These are phyloP conservation scores for Charina bottae DNA, from an alignment of 2,113 vertebrate species.

Conservation along the genomic window DNA sequence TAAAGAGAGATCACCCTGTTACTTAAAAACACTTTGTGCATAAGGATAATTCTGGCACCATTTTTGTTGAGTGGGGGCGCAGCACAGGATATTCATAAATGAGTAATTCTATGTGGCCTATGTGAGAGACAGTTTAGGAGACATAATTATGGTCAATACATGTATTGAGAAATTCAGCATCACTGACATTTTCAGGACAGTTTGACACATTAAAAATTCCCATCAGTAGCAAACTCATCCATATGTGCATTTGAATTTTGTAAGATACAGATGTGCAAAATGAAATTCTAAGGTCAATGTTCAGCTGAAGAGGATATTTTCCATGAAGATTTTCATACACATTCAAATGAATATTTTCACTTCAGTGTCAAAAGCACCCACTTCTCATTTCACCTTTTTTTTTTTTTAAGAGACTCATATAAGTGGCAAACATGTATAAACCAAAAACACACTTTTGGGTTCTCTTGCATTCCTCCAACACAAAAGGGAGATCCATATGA, in stretches of 20 bases:
- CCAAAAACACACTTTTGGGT: too few relatives aligned
- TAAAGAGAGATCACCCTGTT: not conserved
- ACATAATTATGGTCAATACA: not conserved
- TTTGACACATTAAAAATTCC: not conserved
- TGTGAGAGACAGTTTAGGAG: not conserved
- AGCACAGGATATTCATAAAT: not conserved
- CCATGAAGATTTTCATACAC: not conserved
- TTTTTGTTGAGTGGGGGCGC: not conserved
- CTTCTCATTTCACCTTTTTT: not conserved
- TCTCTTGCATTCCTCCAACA: not conserved
- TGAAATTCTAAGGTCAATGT: not conserved
- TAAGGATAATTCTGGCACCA: not conserved
- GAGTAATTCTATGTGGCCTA: not conserved
- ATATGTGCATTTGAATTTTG: conserved; percentile 3
- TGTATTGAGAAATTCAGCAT: not conserved
- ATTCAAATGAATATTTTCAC: not conserved
- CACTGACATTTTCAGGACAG: conserved; percentile 28
- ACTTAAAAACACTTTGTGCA: not conserved
- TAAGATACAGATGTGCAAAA: not conserved
- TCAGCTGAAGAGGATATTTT: not conserved
- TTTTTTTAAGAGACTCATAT: not conserved
- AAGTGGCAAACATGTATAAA: not conserved
- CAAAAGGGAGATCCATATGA: not conserved
- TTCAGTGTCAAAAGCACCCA: not conserved
- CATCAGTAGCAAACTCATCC: not conserved